A percentile compares a stretch with the other conserved stretches of the same genome.
phyloP scores from a whole-genome alignment of 2,797 vertebrate genomes.

The Allobates femoralis region DNA sequence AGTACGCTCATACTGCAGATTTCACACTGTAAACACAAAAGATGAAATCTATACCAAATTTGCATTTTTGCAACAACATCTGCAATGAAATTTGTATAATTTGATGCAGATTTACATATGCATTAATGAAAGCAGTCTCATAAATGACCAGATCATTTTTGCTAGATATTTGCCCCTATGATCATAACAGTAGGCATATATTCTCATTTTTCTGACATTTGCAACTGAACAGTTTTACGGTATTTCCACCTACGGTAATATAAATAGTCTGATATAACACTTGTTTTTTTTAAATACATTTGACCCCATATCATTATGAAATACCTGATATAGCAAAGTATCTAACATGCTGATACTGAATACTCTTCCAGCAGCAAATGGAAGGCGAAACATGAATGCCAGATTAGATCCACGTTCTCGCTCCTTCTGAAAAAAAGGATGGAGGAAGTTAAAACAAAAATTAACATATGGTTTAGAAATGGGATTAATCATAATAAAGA shows the following conservation, averaged over 20 bases:
- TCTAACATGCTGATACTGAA: slow-evolving; percentile 99
- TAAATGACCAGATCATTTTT: too few relatives aligned
- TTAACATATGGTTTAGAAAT: not conserved
- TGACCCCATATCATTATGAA: not conserved
- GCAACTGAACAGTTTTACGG: not conserved
- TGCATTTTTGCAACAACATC: too few relatives aligned
- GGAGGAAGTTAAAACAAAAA: not conserved
- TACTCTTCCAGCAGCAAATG: slow-evolving; percentile 93
- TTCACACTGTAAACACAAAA: too few relatives aligned
- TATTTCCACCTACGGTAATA: not conserved
- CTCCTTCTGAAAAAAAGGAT: slow-evolving; percentile 83
- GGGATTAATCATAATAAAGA: not conserved
- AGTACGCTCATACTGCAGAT: too few relatives aligned
- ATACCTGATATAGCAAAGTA: slow-evolving; percentile 95
- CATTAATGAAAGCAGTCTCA: too few relatives aligned
- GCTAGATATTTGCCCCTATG: too few relatives aligned
- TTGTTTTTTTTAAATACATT: not conserved
- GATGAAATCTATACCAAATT: too few relatives aligned
- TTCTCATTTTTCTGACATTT: not conserved
- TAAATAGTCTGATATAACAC: not conserved
- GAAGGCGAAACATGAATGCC: slow-evolving; percentile 98
- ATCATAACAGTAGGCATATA: too few relatives aligned
- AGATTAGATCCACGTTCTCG: slow-evolving; percentile 95
- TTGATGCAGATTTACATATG: too few relatives aligned
- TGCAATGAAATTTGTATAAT: too few relatives aligned